Evolutionary conservation across 2,888 invertebrate genomes (phyloP).

Genomic region (Caenorhabditis sp.): DNA sequence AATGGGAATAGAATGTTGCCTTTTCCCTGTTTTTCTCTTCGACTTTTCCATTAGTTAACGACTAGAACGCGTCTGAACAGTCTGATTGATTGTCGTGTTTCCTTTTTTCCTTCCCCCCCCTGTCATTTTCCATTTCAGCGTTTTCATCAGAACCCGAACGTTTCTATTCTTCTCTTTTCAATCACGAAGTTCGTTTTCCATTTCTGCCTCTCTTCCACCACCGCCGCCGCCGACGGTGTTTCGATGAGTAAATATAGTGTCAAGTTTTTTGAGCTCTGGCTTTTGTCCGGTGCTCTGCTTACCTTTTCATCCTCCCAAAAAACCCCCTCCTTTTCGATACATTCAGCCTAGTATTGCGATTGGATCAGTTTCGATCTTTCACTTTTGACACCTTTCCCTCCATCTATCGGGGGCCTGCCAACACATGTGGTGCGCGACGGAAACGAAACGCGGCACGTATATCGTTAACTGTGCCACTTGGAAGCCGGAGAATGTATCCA

Average conservation of each 20-base stretch:
- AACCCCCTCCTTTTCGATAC: not conserved
- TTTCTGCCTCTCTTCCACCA: constrained; percentile 6
- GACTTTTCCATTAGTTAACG: constrained; percentile 22
- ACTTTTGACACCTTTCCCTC: not conserved
- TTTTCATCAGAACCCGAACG: constrained; percentile 25
- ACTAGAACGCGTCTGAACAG: constrained; percentile 32
- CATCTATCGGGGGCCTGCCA: constrained; percentile 11
- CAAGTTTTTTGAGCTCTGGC: constrained; percentile 50
- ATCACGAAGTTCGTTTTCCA: constrained; percentile 36
- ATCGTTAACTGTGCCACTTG: constrained; percentile 45
- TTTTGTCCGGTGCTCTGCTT: constrained; percentile 23
- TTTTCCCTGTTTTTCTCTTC: not conserved
- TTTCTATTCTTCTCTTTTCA: constrained; percentile 14
- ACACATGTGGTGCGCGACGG: constrained; percentile 16
- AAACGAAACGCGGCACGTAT: constrained; percentile 11
- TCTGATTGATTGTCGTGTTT: constrained; percentile 41
- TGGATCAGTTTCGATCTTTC: not conserved
- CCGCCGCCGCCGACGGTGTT: constrained; percentile 1
- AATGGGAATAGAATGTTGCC: not conserved
- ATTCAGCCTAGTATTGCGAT: not conserved
- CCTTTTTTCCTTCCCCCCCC: constrained; percentile 7
- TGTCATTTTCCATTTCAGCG: constrained; percentile 36
- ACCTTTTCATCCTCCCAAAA: constrained; percentile 10
- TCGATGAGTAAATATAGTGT: constrained; percentile 55
- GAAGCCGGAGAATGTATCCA: constrained; percentile 30